Evolutionary conservation across 2,797 vertebrate species (phyloP), one percentile per base, ranked within the genome.

Genomic region (Poeciliopsis turneri): DNA sequence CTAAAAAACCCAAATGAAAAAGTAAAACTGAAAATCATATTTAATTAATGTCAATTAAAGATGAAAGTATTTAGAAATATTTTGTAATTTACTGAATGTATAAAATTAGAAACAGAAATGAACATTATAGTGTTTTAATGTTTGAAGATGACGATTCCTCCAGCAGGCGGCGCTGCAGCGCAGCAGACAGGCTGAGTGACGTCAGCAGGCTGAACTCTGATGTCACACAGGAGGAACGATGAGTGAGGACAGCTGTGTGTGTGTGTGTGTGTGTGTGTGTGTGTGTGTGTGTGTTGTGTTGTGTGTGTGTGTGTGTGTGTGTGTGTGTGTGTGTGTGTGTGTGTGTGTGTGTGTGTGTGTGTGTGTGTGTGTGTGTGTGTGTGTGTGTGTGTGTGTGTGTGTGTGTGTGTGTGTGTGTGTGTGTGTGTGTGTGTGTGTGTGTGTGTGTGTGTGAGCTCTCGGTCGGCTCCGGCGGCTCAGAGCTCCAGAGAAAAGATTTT

Each of bases 91-190:
- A 57, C n/a, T 57, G 2, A 59, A 59, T 30, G 15, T 30, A 16
- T 9, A 53, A 53, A 53, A 3, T 53, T 7, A 28, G 25, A 28
- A 59, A 6, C 55, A 59, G 2, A 16, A 59, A 59, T 30, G 2
- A 59, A 30, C 55, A 59, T 59, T 15, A 13, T 30, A 13, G 4
- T 15, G 3, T n/a, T 59, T 33, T 2, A 33, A 36, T 33, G 13
- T 64, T 33, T 30, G 30, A 30, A 30, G 25, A 4, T 2, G 25
- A 13, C 0, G 0, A 18, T 55, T 18, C 23, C 23, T 33, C 75
- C 81, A 77, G 78, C 61, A 20, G 83, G 73, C 1, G 77, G 77
- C 36, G 77, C 74, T 41, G 30, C 33, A 80, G 79, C 30, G 2
- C 57, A 61, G 53, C 53, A 28, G 23, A 23, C 25, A 57, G 5